Conservation (phyloP, 2,797 vertebrate genomes). For the Intellagama lesueurii region DNA sequence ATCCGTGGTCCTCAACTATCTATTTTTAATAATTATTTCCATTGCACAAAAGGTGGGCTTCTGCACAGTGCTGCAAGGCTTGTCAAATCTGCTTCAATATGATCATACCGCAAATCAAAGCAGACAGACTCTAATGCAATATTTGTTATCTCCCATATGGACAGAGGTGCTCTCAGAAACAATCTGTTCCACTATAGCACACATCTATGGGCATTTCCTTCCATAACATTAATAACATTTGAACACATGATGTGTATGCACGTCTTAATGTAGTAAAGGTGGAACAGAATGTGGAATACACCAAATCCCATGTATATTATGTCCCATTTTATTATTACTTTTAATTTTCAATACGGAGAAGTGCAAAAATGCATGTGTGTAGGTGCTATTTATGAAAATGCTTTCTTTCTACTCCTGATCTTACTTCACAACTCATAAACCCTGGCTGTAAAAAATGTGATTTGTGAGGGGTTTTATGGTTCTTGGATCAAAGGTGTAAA, state of each 20-base stretch:
- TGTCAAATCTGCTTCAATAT: background rate
- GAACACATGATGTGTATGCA: background rate
- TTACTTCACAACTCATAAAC: background rate
- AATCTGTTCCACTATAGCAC: conserved; percentile 8
- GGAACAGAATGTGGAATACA: background rate
- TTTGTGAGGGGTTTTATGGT: background rate
- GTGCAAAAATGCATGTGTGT: background rate
- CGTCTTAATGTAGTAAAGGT: background rate
- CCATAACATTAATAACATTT: background rate
- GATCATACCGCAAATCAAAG: background rate
- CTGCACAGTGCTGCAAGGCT: background rate
- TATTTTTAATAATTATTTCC: conserved; percentile 1
- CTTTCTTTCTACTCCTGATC: background rate
- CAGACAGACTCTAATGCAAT: background rate
- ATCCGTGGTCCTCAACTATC: background rate
- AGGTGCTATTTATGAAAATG: background rate
- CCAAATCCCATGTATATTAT: background rate
- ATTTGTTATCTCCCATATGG: background rate
- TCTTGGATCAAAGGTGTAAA: background rate
- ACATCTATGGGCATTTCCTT: background rate
- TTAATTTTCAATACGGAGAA: background rate
- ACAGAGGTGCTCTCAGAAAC: background rate
- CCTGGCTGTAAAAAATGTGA: background rate
- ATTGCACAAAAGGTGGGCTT: background rate
- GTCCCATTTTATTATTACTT: background rate